Evolutionary conservation across 2,888 invertebrate genomes (phyloP), one percentile per base, ranked within the genome.

Genomic region (Drosophila mercatorum): DNA sequence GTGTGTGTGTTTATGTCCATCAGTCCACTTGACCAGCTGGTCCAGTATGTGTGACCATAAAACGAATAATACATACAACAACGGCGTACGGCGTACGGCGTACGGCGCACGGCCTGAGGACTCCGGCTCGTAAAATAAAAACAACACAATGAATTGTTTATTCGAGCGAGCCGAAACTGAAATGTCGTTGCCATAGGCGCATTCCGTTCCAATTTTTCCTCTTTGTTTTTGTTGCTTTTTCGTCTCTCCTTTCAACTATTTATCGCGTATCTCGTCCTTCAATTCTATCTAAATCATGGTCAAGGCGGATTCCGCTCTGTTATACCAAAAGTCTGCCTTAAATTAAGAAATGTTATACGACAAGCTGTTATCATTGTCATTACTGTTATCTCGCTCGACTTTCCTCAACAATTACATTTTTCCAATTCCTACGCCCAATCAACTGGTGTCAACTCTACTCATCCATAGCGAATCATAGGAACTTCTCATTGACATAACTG

Each of bases 61-160:
- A 86, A 68, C 62, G 47, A 69, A 61, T 65, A 72, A 59, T 46
- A 63, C 34, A 44, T 12, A 57, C 43, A 41, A n/a, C 40, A 40
- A 28, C 41, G n/a, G 22, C 22, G 22, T 22, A 17, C 17, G 17
- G 22, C 22, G 22, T 22, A 22, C 22, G 22, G 1, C 22, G 22
- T 22, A 22, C 22, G 22, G n/a, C 51, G 43, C 51, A 44, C 59
- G 67, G 46, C 64, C 44, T 62, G 57, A 40, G 55, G 55, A 61
- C 51, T 53, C 14, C 7, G 74, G 55, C 66, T 78, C 79, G 69
- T 79, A 66, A 79, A 79, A 75, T 79, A 75, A 69, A 74, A 76
- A 51, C 34, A 76, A 67, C 28, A 64, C 67, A 70, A 79, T 79
- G 63, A 79, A 78, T 78, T 79, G 77, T 78, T 77, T 67, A 75